Conservation (phyloP, 2,797 vertebrate species). For the Acipenser oxyrinchus region DNA sequence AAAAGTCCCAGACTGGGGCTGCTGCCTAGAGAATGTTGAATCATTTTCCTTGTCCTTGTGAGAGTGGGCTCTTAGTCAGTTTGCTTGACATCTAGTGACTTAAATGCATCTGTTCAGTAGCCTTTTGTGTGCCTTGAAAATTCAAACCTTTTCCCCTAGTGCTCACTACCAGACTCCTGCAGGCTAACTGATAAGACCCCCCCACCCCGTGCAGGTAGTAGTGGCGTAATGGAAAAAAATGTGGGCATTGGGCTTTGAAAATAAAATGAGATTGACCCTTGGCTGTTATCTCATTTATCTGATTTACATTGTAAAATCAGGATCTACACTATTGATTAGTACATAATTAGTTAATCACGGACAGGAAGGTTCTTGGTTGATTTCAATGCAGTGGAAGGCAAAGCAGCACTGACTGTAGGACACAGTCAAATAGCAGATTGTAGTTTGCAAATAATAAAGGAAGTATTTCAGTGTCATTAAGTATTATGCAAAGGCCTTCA, state of each 20-base stretch:
- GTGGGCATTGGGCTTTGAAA: constrained; percentile 45
- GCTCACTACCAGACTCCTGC: constrained; percentile 36
- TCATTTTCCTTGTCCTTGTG: constrained; percentile 50
- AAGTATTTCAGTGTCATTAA: background rate
- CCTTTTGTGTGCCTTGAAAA: constrained; percentile 41
- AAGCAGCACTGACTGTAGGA: constrained; percentile 44
- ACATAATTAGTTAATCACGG: constrained; percentile 77
- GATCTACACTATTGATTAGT: constrained; percentile 76
- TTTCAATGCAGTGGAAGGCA: constrained; percentile 42
- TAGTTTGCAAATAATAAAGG: constrained; percentile 39
- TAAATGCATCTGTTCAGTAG: constrained; percentile 45
- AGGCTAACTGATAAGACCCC: constrained; percentile 45
- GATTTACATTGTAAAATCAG: constrained; percentile 74
- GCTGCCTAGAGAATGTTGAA: constrained; percentile 27
- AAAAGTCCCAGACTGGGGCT: background rate
- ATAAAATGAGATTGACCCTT: constrained; percentile 63
- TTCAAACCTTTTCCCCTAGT: constrained; percentile 23
- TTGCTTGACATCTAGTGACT: constrained; percentile 29
- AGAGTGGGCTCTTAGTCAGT: constrained; percentile 44
- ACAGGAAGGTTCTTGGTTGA: constrained; percentile 42
- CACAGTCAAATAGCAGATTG: constrained; percentile 29
- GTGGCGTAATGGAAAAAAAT: constrained; percentile 58
- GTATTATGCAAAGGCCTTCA: no score
- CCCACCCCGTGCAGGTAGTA: constrained; percentile 38
- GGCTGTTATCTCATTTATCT: constrained; percentile 70